Evolutionary conservation across 2,888 invertebrate genomes (phyloP).

Genomic region (Drosophila limbata): DNA sequence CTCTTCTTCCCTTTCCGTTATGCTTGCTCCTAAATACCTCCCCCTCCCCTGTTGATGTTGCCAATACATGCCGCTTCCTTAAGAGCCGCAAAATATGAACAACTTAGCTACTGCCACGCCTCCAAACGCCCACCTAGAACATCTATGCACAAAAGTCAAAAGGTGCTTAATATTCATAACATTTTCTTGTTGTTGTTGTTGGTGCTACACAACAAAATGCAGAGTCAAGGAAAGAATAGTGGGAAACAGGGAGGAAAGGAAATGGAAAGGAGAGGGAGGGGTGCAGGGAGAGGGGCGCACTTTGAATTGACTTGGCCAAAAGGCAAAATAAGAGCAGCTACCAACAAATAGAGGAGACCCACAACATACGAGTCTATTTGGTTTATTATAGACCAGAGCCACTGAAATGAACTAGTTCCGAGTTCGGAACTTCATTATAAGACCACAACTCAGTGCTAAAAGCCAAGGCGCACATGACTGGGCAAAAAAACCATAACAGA

Average conservation of each 20-base stretch:
- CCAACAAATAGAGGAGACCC: too few relatives aligned
- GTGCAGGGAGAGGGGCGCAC: background rate
- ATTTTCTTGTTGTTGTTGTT: slow-evolving; percentile 29
- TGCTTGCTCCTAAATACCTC: background rate
- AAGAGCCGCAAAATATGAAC: slow-evolving; percentile 44
- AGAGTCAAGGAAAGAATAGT: background rate
- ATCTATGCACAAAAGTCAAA: slow-evolving; percentile 58
- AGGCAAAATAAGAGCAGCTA: slow-evolving; percentile 12
- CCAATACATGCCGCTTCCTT: slow-evolving; percentile 29
- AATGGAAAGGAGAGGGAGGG: background rate
- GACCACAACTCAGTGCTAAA: slow-evolving; percentile 6
- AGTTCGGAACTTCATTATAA: slow-evolving; percentile 11
- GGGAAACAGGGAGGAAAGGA: background rate
- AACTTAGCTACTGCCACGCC: slow-evolving; percentile 35
- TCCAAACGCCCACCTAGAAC: slow-evolving; percentile 22
- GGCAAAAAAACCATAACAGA: slow-evolving; percentile 5
- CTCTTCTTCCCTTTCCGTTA: background rate
- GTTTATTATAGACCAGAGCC: slow-evolving; percentile 31
- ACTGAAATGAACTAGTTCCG: slow-evolving; percentile 17
- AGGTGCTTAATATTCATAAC: slow-evolving; percentile 67
- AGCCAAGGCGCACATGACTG: background rate
- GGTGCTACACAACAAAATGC: slow-evolving; percentile 15
- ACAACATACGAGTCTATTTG: slow-evolving; percentile 10
- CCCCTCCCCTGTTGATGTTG: background rate
- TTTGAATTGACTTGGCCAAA: slow-evolving; percentile 34